phyloP scores from a whole-genome alignment of 2,888 invertebrate species.

The Spilosoma lubricipeda region DNA sequence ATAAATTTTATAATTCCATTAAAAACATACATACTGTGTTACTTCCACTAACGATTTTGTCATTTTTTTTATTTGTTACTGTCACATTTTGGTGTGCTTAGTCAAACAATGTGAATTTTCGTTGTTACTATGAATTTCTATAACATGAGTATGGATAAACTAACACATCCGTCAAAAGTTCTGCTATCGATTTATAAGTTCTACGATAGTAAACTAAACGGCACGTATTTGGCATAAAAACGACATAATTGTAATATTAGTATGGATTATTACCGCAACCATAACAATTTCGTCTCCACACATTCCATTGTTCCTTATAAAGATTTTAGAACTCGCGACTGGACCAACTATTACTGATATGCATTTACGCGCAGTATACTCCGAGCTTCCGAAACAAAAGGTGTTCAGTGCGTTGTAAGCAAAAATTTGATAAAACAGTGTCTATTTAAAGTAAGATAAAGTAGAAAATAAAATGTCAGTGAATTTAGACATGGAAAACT shows the following conservation, averaged over 20 bases:
- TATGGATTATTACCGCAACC: slow-evolving; percentile 38
- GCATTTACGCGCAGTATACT: slow-evolving; percentile 81
- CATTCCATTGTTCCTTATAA: slow-evolving; percentile 66
- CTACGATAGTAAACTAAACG: slow-evolving; percentile 40
- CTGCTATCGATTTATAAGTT: background rate
- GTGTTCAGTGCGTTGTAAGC: slow-evolving; percentile 58
- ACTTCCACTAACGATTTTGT: background rate
- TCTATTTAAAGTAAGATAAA: slow-evolving; percentile 39
- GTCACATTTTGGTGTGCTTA: background rate
- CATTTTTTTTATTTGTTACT: background rate
- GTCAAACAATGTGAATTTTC: background rate
- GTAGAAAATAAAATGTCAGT: slow-evolving; percentile 71
- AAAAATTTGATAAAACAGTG: slow-evolving; percentile 38
- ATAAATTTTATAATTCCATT: background rate
- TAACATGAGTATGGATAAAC: background rate
- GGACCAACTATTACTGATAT: slow-evolving; percentile 74
- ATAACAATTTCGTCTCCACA: slow-evolving; percentile 59
- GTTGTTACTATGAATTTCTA: background rate
- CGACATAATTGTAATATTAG: slow-evolving; percentile 42
- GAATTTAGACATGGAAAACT: slow-evolving; percentile 80
- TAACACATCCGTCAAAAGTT: background rate
- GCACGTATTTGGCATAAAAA: slow-evolving; percentile 47
- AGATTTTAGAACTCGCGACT: slow-evolving; percentile 68
- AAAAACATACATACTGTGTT: background rate
- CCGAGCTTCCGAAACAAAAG: slow-evolving; percentile 76